Evolutionary conservation across 2,888 invertebrate genomes (phyloP), one percentile per base, ranked within the genome.

Genomic region (Galerucella calmariensis): DNA sequence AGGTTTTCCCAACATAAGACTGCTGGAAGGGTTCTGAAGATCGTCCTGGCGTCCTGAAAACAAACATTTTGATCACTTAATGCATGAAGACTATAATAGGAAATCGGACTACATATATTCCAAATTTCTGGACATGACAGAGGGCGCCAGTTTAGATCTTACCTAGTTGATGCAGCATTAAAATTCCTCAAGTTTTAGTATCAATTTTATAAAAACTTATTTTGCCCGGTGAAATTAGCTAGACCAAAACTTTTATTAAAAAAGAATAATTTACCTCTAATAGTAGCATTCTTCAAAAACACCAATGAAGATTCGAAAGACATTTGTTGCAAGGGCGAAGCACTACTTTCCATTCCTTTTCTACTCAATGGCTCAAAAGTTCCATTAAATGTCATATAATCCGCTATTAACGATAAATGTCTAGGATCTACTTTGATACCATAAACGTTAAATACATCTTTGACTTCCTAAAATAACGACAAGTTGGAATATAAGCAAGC

Each of bases 341-440:
- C 90, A n/a, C 94, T 95, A 67, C 92, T 91, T 81, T 94, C 94
- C 92, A 99, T 96, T 10, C 97, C 97, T 81, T 91, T 92, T 35
- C 99, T 90, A 85, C 95, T 99, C 87, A 99, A 92, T 0, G 99
- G 95, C 83, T 94, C 93, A 84, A 95, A 97, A 0, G 90, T 89
- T 0, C 99, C 99, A 83, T 95, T 95, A 82, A 93, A 97, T 0
- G 98, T 99, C 99, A 99, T 99, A 86, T 98, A 99, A 88, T 99
- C 99, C 0, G 99, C 96, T 69, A 99, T 92, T 6, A 99, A 89
- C 0, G 93, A 92, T 83, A 99, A 90, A 90, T 99, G 99, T 35
- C 99, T 91, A 0, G 95, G 93, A 88, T 99, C 97, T 3, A 99
- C 98, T 10, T 92, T 92, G 83, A 99, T 99, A 41, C 98, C 98